These are phyloP conservation scores for Pipistrellus kuhlii DNA, from an alignment of 2,797 vertebrate genomes.

Conservation along the genomic window DNA sequence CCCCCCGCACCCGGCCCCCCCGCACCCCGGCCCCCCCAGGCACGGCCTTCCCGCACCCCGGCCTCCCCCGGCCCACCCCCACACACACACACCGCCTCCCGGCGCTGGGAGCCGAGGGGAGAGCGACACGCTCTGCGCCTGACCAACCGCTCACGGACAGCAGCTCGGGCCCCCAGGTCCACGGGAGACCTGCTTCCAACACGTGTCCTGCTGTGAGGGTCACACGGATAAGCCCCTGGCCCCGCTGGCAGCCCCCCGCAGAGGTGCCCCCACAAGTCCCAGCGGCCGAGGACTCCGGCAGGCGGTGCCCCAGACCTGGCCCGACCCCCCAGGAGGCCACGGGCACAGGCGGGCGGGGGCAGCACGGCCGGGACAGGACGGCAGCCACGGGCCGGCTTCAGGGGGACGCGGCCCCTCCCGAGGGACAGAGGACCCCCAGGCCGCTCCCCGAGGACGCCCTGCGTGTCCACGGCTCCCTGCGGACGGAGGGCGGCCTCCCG, in stretches of 20 bases:
- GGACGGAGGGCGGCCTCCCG: background rate
- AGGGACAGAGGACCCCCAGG: too few species aligned
- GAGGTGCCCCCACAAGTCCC: background rate
- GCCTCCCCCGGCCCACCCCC: accelerated
- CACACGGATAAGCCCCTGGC: accelerated
- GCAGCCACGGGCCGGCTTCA: background rate
- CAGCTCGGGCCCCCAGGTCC: accelerated
- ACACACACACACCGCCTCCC: accelerated
- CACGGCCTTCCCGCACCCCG: background rate
- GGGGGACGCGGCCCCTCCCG: background rate
- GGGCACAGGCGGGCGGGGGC: background rate
- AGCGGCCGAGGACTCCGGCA: accelerated
- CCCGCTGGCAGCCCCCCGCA: accelerated
- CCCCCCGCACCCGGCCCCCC: accelerated
- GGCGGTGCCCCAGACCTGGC: background rate
- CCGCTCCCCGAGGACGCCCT: background rate
- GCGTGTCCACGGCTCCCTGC: accelerated
- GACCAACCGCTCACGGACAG: accelerated
- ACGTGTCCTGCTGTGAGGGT: accelerated
- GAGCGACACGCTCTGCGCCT: too few species aligned
- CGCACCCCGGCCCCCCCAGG: too few species aligned
- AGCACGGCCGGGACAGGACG: background rate
- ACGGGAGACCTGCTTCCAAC: accelerated
- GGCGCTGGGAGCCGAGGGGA: accelerated
- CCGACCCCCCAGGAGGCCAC: background rate